Evolutionary conservation across 1,140 invertebrate species (phyloP), one percentile per base, ranked within the genome.

Genomic region (Pseudomyrmex gracilis): DNA sequence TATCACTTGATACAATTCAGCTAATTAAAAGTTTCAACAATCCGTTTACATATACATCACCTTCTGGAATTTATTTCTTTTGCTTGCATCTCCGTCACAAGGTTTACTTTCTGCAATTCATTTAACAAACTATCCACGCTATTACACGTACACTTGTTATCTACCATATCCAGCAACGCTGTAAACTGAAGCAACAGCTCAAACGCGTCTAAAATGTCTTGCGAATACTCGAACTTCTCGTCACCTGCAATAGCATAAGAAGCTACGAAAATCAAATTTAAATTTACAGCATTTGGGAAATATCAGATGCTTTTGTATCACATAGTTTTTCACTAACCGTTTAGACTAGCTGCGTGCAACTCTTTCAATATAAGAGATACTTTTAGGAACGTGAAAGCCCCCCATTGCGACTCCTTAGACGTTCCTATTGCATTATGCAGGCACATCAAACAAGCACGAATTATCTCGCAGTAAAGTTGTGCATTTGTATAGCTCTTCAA

Each of bases 321-420:
- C 7, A 34, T 34, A 34, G 34, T 4, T 34, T 20, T 57, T 67
- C 66, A 90, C 85, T 76, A 61, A 93, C 92, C 89, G 85, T 92
- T 93, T 5, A 93, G 74, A 73, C 95, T 95, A 68, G 95, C 92
- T 4, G 94, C 94, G 77, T 97, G 95, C 12, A 98, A 90, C 85
- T 97, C 96, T 74, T 96, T 96, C 13, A 98, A 95, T 73, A 98
- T 96, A 89, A 97, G 95, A 2, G 97, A 97, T 73, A 99, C 95
- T 95, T 99, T 99, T 0, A 99, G 95, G 92, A 99, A 99, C 12
- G 97, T 98, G 91, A 99, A 99, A 20, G 98, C 98, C 22, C 97
- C 97, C 98, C 98, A 99, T 90, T 98, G 96, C 2, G 98, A 96
- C 88, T 98, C 98, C 90, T 98, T 96, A 15, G 95, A 94, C 4